A percentile compares a stretch with the other conserved stretches of the same genome.
Conservation (phyloP, 2,797 vertebrate species). For the Uromys caudimaculatus region DNA sequence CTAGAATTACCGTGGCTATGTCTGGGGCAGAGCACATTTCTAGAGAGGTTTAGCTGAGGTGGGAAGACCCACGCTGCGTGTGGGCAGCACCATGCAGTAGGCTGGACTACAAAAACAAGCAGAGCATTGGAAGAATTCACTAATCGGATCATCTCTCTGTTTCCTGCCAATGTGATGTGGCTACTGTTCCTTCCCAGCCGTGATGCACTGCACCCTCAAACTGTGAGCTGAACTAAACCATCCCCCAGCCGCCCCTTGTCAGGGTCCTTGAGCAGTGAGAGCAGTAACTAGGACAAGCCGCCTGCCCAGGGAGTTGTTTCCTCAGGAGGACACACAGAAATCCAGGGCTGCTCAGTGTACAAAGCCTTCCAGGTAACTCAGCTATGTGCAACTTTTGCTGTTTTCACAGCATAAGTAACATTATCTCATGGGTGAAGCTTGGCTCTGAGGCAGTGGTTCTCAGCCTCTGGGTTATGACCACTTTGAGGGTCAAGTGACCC, state of each 20-base stretch:
- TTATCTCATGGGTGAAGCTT: background rate
- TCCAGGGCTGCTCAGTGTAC: background rate
- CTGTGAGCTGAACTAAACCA: background rate
- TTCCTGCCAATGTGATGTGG: background rate
- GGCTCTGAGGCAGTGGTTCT: background rate
- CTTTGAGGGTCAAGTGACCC: background rate
- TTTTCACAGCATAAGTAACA: background rate
- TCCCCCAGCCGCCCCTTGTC: background rate
- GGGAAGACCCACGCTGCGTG: background rate
- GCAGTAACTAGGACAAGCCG: background rate
- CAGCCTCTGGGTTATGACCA: background rate
- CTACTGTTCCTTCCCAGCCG: background rate
- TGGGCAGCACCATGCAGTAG: background rate
- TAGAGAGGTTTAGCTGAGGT: background rate
- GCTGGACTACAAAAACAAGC: too few species aligned
- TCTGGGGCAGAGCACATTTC: background rate
- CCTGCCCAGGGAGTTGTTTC: background rate
- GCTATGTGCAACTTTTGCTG: background rate
- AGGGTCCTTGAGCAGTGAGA: background rate
- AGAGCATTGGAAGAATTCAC: background rate
- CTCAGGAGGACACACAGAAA: background rate
- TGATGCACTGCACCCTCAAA: background rate
- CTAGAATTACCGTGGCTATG: background rate
- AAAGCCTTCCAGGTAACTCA: background rate
- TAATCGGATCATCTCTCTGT: background rate